These are phyloP conservation scores for Tromatobia lineatoria DNA, from an alignment of 2,888 invertebrate species.

Conservation along the genomic window DNA sequence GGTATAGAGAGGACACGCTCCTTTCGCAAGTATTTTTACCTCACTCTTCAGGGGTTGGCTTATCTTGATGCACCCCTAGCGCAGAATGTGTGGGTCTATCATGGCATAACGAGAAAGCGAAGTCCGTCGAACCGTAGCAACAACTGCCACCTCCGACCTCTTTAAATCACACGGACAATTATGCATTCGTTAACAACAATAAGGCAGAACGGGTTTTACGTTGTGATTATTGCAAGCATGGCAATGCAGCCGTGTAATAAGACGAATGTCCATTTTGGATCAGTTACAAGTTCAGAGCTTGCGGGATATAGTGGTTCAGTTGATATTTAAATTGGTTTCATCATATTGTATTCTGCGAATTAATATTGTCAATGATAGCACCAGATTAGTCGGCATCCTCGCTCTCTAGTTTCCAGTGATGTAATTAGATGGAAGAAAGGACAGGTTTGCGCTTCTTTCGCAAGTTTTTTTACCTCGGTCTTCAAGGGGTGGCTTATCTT, in stretches of 20 bases:
- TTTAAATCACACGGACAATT: too few relatives aligned
- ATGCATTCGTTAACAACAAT: too few relatives aligned
- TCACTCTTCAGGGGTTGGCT: background rate
- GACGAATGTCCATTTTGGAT: too few relatives aligned
- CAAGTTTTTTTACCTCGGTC: too few relatives aligned
- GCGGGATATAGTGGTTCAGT: conserved; percentile 18
- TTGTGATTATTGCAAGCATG: background rate
- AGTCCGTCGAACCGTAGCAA: conserved; percentile 52
- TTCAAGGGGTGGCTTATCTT: too few relatives aligned
- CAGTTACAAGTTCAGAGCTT: conserved; percentile 3
- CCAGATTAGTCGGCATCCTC: too few relatives aligned
- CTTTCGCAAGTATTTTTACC: conserved; percentile 16
- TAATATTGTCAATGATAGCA: too few relatives aligned
- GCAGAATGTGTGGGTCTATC: conserved; percentile 1
- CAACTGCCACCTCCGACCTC: background rate
- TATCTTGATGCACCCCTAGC: conserved; percentile 5
- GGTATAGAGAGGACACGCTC: conserved; percentile 4
- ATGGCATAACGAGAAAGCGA: conserved; percentile 42
- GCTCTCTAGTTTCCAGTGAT: too few relatives aligned
- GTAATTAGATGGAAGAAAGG: too few relatives aligned
- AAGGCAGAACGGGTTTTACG: background rate
- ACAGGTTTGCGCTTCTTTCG: too few relatives aligned
- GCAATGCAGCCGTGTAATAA: too few relatives aligned
- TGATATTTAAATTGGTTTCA: background rate
- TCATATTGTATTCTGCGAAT: too few relatives aligned